Percentiles rank a stretch among this genome's conserved stretches.
Conservation (phyloP, 2,888 invertebrate genomes). For the Tridacna gigas region DNA sequence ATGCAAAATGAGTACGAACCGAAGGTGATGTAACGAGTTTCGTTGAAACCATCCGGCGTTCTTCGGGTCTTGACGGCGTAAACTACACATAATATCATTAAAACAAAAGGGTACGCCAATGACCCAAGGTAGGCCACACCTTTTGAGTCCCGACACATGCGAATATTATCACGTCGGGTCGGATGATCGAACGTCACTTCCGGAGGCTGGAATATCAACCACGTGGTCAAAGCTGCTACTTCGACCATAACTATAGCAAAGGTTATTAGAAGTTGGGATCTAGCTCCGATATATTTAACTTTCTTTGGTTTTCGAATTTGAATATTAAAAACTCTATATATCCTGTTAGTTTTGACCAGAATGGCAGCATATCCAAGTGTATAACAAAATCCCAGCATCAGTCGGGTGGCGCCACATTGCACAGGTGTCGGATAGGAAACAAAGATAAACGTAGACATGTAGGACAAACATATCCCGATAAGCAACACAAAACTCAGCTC, state of each 20-base stretch:
- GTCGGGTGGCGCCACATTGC: constrained; percentile 86
- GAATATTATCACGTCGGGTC: constrained; percentile 75
- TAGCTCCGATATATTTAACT: constrained; percentile 84
- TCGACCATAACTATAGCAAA: constrained; percentile 86
- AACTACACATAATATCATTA: constrained; percentile 87
- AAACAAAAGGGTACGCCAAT: constrained; percentile 86
- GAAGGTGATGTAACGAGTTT: constrained; percentile 87
- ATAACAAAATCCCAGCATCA: constrained; percentile 87
- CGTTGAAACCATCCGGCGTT: constrained; percentile 88
- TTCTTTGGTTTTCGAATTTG: constrained; percentile 81
- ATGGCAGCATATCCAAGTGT: constrained; percentile 87
- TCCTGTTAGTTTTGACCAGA: constrained; percentile 87
- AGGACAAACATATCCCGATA: constrained; percentile 86
- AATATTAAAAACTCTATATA: constrained; percentile 87
- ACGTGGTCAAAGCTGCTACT: constrained; percentile 85
- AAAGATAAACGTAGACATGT: constrained; percentile 86
- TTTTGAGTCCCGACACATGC: constrained; percentile 85
- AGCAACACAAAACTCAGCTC: constrained; percentile 87
- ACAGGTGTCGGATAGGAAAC: constrained; percentile 86
- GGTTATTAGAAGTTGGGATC: constrained; percentile 86
- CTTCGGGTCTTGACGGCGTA: constrained; percentile 88
- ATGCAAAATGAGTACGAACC: constrained; percentile 87
- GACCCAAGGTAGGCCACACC: constrained; percentile 86
- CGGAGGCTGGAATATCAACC: constrained; percentile 86
- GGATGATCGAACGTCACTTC: constrained; percentile 83